A percentile compares a stretch with the other conserved stretches of the same genome.
These are phyloP conservation scores for Cantharis flavilabris DNA, from an alignment of 2,888 invertebrate genomes.

Conservation along the genomic window DNA sequence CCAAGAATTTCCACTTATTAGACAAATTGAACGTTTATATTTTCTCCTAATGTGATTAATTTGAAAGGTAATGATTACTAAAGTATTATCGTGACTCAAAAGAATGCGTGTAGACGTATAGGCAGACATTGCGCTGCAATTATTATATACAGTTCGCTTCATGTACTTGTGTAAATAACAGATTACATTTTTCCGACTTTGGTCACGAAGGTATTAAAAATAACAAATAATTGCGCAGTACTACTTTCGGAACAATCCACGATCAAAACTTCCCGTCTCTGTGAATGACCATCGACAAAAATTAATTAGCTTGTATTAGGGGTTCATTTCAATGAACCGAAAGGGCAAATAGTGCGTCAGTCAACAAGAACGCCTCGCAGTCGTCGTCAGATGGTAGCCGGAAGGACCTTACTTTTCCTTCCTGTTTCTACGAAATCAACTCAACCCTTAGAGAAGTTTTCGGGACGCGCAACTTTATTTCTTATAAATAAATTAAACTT, in stretches of 20 bases:
- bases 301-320: constrained; percentile 43
- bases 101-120: constrained; percentile 52
- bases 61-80: background rate
- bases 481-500: constrained; percentile 12
- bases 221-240: constrained; percentile 49
- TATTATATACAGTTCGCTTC: constrained; percentile 50
- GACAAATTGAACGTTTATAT: background rate
- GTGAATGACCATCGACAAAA: constrained; percentile 29
- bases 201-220: constrained; percentile 49
- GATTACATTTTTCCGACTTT: constrained; percentile 44
- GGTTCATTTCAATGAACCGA: constrained; percentile 40
- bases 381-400: constrained; percentile 34
- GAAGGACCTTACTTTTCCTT: constrained; percentile 37
- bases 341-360: constrained; percentile 50
- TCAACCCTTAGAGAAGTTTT: constrained; percentile 18
- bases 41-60: background rate
- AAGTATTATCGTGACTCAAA: constrained; percentile 38
- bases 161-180: constrained; percentile 46
- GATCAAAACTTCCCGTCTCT: background rate
- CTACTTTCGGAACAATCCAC: background rate
- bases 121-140: constrained; percentile 49
- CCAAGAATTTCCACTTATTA: background rate
- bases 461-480: constrained; percentile 17
- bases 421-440: constrained; percentile 25
- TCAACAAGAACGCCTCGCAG: constrained; percentile 47